Base-by-base conservation (phyloP, 2,113 vertebrate species). In the Nicator chloris region DNA sequence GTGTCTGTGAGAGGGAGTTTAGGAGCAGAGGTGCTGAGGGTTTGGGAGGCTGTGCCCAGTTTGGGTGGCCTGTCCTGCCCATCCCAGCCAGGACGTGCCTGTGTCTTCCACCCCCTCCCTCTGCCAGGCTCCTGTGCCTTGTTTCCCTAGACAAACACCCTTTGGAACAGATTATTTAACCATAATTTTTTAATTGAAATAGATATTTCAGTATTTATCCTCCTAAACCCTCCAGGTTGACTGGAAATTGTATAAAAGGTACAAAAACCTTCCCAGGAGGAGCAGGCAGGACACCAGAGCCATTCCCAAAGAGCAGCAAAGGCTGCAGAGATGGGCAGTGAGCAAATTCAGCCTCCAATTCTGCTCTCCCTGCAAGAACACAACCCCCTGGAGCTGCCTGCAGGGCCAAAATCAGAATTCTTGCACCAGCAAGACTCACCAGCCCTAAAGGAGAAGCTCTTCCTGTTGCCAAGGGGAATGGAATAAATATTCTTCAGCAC, bases 111-210 rank as follows among this genome's bases (percentile, higher is more conserved):
- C 15, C 17, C 24, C 24, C 39, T 23, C 22, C 7, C 14, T 1
- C 14, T 2, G 12, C 3, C 22, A 30, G 10, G 5, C 7, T 31
- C 18, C 70, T 59, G 23, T 5, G 15, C 33, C 2, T 0, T 7
- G 3, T n/a, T 90, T 47, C 47, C 45, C 35, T 59, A 22, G 88
- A 72, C 17, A 54, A 92, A 50, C 2, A 8, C 16, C 8, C 59
- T 51, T 35, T 22, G 16, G 2, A 76, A 45, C 16, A 31, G 56
- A 18, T 2, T n/a, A n/a, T n/a, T n/a, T n/a, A n/a, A n/a, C n/a
- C n/a, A n/a, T n/a, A n/a, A n/a, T n/a, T n/a, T n/a, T n/a, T n/a
- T n/a, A n/a, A n/a, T n/a, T n/a, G n/a, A n/a, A n/a, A n/a, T n/a
- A n/a, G n/a, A 4, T 3, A 24, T 30, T 49, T 16, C 42, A 19